Conservation (phyloP, 1,140 invertebrate genomes). For the Episyrphus balteatus region DNA sequence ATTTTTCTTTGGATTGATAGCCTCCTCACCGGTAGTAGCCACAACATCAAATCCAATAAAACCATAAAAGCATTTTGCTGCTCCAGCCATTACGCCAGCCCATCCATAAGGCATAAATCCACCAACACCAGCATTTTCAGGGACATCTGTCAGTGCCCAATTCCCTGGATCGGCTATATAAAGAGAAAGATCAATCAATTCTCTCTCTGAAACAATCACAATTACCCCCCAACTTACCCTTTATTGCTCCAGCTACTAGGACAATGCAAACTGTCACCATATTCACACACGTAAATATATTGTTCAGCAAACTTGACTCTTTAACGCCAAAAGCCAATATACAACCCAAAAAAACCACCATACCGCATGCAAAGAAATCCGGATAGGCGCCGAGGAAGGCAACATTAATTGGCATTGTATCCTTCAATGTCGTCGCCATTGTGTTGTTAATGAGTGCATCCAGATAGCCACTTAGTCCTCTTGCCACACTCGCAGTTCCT, state of each 20-base stretch:
- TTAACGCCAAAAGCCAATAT: slow-evolving; percentile 70
- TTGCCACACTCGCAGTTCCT: slow-evolving; percentile 76
- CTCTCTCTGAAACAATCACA: not conserved
- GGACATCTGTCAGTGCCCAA: slow-evolving; percentile 51
- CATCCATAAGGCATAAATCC: slow-evolving; percentile 72
- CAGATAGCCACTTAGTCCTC: slow-evolving; percentile 75
- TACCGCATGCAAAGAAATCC: slow-evolving; percentile 60
- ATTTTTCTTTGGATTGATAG: slow-evolving; percentile 69
- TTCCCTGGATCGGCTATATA: slow-evolving; percentile 45
- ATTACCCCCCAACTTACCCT: slow-evolving; percentile 42
- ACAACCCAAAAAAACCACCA: slow-evolving; percentile 50
- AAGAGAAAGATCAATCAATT: not conserved
- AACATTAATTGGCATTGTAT: slow-evolving; percentile 54
- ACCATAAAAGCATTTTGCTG: slow-evolving; percentile 79
- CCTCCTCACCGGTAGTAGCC: slow-evolving; percentile 68
- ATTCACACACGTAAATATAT: slow-evolving; percentile 76
- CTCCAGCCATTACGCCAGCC: slow-evolving; percentile 61
- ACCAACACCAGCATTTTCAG: slow-evolving; percentile 45
- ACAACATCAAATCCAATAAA: slow-evolving; percentile 80
- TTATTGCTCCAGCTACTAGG: slow-evolving; percentile 65
- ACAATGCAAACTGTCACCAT: slow-evolving; percentile 66
- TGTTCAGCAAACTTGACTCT: slow-evolving; percentile 77
- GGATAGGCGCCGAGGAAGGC: slow-evolving; percentile 62
- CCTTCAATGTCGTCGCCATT: slow-evolving; percentile 53
- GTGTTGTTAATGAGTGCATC: slow-evolving; percentile 61